Percentiles rank a stretch among this genome's conserved stretches.
These are phyloP conservation scores for Caenorhabditis tropicalis DNA, from an alignment of 1,140 invertebrate species.

Conservation along the genomic window DNA sequence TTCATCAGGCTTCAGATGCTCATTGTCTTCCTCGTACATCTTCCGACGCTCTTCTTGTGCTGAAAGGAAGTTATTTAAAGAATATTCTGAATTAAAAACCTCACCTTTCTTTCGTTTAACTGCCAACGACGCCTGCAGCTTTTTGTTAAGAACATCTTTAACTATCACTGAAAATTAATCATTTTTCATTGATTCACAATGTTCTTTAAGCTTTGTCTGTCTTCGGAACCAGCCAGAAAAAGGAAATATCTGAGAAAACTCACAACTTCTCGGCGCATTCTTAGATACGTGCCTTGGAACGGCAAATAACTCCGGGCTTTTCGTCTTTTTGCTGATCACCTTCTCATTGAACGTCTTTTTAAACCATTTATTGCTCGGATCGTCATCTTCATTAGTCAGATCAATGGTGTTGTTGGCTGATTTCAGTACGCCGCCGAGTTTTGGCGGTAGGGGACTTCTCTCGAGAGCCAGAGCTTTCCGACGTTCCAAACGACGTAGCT, in stretches of 20 bases:
- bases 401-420: conserved; percentile 12
- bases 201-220: not conserved
- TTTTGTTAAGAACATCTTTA: not conserved
- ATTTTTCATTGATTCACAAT: not conserved
- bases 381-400: conserved; percentile 13
- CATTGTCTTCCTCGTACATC: conserved; percentile 50
- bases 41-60: conserved; percentile 44
- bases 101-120: not conserved
- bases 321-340: not conserved
- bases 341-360: not conserved
- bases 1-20: not conserved
- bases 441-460: not conserved
- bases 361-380: conserved; percentile 11
- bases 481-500: not conserved
- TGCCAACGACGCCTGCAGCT: not conserved
- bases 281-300: not conserved
- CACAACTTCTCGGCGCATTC: conserved; percentile 1
- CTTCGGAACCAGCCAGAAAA: too few relatives aligned
- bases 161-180: not conserved
- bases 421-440: not conserved
- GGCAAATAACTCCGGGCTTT: not conserved
- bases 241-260: too few relatives aligned
- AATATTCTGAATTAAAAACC: too few relatives aligned
- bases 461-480: not conserved
- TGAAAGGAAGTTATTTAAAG: not conserved